Conservation (phyloP, 2,888 invertebrate species). For the Prionchulus punctatus region DNA sequence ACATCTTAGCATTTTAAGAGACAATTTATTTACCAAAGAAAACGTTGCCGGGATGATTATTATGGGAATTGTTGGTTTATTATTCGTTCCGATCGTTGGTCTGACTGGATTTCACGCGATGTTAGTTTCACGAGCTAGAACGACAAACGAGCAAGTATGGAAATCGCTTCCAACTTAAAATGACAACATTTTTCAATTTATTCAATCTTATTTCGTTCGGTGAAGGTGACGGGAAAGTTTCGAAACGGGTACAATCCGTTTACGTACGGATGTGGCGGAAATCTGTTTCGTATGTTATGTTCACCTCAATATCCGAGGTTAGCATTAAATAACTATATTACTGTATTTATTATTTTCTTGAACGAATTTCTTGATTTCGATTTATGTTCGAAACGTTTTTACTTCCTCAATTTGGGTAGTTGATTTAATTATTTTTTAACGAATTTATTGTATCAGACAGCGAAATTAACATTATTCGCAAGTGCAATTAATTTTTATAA, state of each 20-base stretch:
- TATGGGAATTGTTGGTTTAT: constrained; percentile 72
- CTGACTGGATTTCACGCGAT: constrained; percentile 95
- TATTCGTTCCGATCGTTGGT: constrained; percentile 91
- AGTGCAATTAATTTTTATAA: too few species aligned
- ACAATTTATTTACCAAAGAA: constrained; percentile 21
- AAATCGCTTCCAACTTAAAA: not conserved
- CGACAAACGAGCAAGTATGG: constrained; percentile 86
- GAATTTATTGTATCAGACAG: too few species aligned
- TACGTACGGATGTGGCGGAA: constrained; percentile 80
- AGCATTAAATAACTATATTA: too few species aligned
- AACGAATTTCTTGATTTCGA: too few species aligned
- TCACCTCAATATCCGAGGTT: constrained; percentile 97
- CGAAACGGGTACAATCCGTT: constrained; percentile 97
- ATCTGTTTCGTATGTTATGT: constrained; percentile 84
- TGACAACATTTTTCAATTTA: not conserved
- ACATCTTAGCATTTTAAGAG: constrained; percentile 12
- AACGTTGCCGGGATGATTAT: constrained; percentile 44
- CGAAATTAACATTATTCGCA: too few species aligned
- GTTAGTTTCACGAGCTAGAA: constrained; percentile 81
- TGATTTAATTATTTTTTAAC: too few species aligned
- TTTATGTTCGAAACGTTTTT: too few species aligned
- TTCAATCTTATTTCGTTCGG: constrained; percentile 37
- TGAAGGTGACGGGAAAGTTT: constrained; percentile 95
- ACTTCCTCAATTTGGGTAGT: too few species aligned
- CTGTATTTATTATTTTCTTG: too few species aligned